phyloP scores from a whole-genome alignment of 2,797 vertebrate species.

The Bovichtus diacanthus region DNA sequence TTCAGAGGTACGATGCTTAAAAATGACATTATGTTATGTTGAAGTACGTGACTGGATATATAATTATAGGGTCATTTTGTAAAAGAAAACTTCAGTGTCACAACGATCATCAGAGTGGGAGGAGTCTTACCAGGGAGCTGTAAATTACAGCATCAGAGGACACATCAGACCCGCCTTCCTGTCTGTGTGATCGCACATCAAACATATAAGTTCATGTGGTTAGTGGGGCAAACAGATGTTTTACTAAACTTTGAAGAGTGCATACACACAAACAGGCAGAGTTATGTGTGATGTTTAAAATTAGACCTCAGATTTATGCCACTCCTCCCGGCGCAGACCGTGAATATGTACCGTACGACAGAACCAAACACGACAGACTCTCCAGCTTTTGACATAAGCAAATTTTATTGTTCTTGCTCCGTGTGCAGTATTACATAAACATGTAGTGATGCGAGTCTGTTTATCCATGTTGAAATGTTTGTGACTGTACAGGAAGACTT shows the following conservation, averaged over 20 bases:
- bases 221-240: conserved; percentile 41
- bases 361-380: conserved; percentile 34
- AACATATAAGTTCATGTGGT: conserved; percentile 2
- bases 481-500: conserved; percentile 20
- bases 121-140: conserved; percentile 17
- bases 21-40: no score
- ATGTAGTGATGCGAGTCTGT: conserved; percentile 11
- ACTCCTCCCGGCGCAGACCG: neutral
- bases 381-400: conserved; percentile 41
- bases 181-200: conserved; percentile 30
- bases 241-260: conserved; percentile 28
- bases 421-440: conserved; percentile 52
- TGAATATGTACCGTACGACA: neutral
- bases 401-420: conserved; percentile 67
- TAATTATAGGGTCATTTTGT: conserved; percentile 14
- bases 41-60: neutral
- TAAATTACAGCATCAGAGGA: conserved; percentile 42
- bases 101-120: conserved; percentile 1
- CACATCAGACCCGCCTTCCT: conserved; percentile 1
- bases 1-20: no score
- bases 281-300: conserved; percentile 18
- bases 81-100: neutral
- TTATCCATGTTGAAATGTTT: conserved; percentile 13
- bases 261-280: neutral
- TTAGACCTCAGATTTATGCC: conserved; percentile 16